phyloP scores from a whole-genome alignment of 1,140 invertebrate genomes.

The Centruroides vittatus region DNA sequence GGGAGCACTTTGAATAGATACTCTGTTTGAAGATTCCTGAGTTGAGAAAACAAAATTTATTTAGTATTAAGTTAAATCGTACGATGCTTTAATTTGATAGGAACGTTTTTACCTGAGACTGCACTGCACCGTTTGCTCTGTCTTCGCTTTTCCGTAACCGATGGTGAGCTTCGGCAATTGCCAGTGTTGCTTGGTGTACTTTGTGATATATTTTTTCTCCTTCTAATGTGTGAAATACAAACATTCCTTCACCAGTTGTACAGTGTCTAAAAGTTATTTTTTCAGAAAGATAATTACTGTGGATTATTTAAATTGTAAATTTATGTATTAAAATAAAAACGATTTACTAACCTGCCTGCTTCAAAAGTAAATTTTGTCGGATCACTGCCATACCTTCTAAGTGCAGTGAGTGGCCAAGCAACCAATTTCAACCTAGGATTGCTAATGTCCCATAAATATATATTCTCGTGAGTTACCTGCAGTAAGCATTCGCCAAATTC shows the following conservation, averaged over 20 bases:
- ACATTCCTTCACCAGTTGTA: conserved; percentile 26
- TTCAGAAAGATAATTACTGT: no score
- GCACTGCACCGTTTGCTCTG: no score
- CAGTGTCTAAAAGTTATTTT: conserved; percentile 20
- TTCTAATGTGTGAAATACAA: conserved; percentile 26
- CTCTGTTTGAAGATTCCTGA: no score
- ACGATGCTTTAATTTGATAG: no score
- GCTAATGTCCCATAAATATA: conserved; percentile 23
- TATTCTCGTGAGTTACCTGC: conserved; percentile 26
- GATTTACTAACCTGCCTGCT: conserved; percentile 22
- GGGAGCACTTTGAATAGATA: no score
- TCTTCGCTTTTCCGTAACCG: no score
- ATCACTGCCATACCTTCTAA: conserved; percentile 26
- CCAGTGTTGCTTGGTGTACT: conserved; percentile 26
- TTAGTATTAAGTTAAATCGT: no score
- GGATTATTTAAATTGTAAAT: no score
- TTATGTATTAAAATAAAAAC: background rate
- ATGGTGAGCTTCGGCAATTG: conserved; percentile 25
- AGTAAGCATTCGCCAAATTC: conserved; percentile 26
- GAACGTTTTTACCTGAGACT: no score
- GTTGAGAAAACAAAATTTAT: no score
- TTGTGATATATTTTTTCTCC: conserved; percentile 26
- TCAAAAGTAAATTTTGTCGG: conserved; percentile 27
- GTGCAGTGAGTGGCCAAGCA: conserved; percentile 25
- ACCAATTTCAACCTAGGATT: conserved; percentile 21